Base-by-base conservation (phyloP, 2,797 vertebrate species). In the Crypturellus tataupa region DNA sequence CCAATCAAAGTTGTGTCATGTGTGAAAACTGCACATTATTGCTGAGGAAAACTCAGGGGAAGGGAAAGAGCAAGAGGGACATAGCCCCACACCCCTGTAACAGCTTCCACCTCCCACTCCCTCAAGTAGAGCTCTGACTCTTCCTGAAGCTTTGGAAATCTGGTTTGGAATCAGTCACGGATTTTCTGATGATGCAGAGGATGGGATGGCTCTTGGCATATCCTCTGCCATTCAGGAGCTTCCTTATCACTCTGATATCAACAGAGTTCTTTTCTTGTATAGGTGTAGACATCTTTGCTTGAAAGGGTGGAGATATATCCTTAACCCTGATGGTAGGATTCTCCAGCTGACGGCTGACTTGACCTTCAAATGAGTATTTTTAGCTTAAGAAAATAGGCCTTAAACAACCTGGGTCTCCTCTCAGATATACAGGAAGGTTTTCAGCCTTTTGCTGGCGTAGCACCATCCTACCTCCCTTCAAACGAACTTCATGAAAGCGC, bases 391-490 rank as follows among this genome's bases (percentile, higher is more conserved):
- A 67, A 60, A 20, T 24, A 35, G 59, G 12, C 44, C 13, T 55
- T 19, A 51, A 31, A 14, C 25, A 9, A 35, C 46, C 25, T 13
- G 25, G 33, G 2, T 80, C 39, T 12, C 23, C 33, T 25, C 44
- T 53, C 9, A 1, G 31, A 7, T 19, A 3, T 56, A 6, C 9
- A 2, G 14, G 25, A 59, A 53, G 2, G 8, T 33, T 68, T 60
- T 21, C 37, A 67, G 44, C 27, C 15, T 85, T 44, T 60, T 19
- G 29, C 23, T 46, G 65, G 20, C 29, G 47, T 18, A 1, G 0
- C 3, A 29, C 47, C 0, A 1, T 15, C 37, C 15, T 71, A 2
- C 19, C 1, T 14, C 29, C 2, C 73, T 40, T 44, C 27, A 33
- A 39, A 71, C 0, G 44, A 39, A 25, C 33, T 39, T 64, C 23